These are phyloP conservation scores for Ctenodactylus gundi DNA, from an alignment of 2,113 vertebrate genomes.

Conservation along the genomic window DNA sequence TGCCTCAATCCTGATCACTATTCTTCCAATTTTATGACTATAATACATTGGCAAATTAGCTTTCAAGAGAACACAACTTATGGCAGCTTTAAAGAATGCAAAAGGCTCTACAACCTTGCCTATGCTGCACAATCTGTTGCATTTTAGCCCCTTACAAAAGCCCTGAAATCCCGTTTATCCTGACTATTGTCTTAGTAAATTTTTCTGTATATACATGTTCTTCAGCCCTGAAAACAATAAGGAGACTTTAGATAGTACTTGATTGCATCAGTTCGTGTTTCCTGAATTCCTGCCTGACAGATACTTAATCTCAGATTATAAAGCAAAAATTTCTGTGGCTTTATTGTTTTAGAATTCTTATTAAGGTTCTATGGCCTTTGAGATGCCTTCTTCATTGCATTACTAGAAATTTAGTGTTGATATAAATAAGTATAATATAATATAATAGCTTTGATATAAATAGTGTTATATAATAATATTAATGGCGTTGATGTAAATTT, in stretches of 20 bases:
- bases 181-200: slow-evolving; percentile 56
- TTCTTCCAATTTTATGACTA: slow-evolving; percentile 5
- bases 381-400: slow-evolving; percentile 30
- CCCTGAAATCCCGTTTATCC: slow-evolving; percentile 44
- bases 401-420: slow-evolving; percentile 14
- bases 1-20: not conserved
- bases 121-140: slow-evolving; percentile 38
- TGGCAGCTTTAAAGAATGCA: slow-evolving; percentile 42
- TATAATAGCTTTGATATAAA: too few relatives aligned
- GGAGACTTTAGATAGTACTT: slow-evolving; percentile 42
- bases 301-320: slow-evolving; percentile 57
- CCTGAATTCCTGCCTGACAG: not conserved
- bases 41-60: slow-evolving; percentile 34
- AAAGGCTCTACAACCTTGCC: not conserved
- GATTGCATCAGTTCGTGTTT: slow-evolving; percentile 35
- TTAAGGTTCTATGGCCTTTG: not conserved
- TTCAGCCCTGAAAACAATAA: slow-evolving; percentile 57
- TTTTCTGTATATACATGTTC: slow-evolving; percentile 56
- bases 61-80: slow-evolving; percentile 16
- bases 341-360: not conserved
- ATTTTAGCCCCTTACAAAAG: slow-evolving; percentile 41
- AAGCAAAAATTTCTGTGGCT: not conserved
- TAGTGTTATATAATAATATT: too few relatives aligned
- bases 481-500: too few relatives aligned
- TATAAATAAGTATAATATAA: slow-evolving; percentile 22